phyloP scores from a whole-genome alignment of 2,113 vertebrate genomes.

The Seriola aureovittata region DNA sequence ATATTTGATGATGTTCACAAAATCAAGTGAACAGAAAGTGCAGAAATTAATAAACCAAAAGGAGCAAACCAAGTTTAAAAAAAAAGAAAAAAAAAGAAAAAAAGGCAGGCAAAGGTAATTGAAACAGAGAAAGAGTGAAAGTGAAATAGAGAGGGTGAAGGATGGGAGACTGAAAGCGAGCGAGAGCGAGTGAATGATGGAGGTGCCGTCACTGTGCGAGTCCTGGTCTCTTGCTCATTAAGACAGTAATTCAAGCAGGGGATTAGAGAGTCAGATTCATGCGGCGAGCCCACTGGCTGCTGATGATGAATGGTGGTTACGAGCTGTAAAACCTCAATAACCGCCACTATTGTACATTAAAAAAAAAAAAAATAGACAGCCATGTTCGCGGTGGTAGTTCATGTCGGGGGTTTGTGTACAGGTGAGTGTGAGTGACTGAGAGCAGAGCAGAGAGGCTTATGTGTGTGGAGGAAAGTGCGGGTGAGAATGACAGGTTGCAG shows the following conservation, averaged over 20 bases:
- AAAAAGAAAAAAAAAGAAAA: background rate
- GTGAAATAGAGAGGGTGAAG: slow-evolving; percentile 58
- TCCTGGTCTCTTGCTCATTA: slow-evolving; percentile 73
- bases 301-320: slow-evolving; percentile 55
- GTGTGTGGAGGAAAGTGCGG: background rate
- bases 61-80: background rate
- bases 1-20: background rate
- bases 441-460: background rate
- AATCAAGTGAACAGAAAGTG: background rate
- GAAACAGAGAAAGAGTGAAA: slow-evolving; percentile 46
- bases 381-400: background rate
- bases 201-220: slow-evolving; percentile 56
- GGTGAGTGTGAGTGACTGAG: background rate
- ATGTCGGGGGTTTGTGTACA: background rate
- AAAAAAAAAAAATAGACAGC: slow-evolving; percentile 13
- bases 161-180: slow-evolving; percentile 50
- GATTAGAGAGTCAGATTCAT: slow-evolving; percentile 63
- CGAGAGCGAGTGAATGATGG: slow-evolving; percentile 66
- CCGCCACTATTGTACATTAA: background rate
- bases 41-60: background rate
- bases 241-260: slow-evolving; percentile 72
- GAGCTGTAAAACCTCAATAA: slow-evolving; percentile 52
- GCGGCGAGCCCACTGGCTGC: slow-evolving; percentile 52
- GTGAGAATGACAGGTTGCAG: slow-evolving; percentile 30
- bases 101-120: slow-evolving; percentile 37